A percentile compares a stretch with the other conserved stretches of the same genome.
These are phyloP conservation scores for Patella pellucida DNA, from an alignment of 2,888 invertebrate species.

Conservation along the genomic window DNA sequence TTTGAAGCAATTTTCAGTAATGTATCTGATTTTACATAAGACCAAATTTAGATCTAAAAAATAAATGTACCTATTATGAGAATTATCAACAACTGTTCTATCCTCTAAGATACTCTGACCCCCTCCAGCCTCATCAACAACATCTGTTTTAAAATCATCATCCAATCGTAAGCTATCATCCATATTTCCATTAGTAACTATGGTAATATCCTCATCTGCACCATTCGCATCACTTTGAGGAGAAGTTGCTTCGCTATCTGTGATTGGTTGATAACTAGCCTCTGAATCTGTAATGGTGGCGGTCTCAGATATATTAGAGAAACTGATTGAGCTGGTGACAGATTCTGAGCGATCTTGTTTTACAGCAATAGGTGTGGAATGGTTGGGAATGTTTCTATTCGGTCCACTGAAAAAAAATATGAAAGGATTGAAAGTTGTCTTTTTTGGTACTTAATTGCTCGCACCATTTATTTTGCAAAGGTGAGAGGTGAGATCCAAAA, in stretches of 20 bases:
- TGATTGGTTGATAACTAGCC: slow-evolving; percentile 4
- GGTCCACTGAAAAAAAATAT: slow-evolving; percentile 10
- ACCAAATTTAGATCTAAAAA: neutral
- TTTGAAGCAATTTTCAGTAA: no score
- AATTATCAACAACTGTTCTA: neutral
- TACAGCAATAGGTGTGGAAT: slow-evolving; percentile 11
- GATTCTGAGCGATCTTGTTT: slow-evolving; percentile 10
- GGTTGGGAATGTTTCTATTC: neutral
- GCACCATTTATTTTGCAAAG: no score
- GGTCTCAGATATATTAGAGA: neutral
- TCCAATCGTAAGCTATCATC: neutral
- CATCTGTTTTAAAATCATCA: slow-evolving; percentile 1
- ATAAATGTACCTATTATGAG: neutral
- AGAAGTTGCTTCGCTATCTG: neutral
- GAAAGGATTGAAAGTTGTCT: neutral
- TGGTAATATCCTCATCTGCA: neutral
- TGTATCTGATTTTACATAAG: no score
- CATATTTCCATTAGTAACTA: slow-evolving; percentile 6
- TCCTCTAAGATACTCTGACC: neutral
- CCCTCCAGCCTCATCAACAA: neutral
- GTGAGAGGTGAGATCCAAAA: no score
- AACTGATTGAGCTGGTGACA: neutral
- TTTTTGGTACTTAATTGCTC: no score
- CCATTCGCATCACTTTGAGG: neutral
- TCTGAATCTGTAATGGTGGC: neutral